Base-by-base conservation (phyloP, 1,140 invertebrate genomes). In the Aphis gossypii region DNA sequence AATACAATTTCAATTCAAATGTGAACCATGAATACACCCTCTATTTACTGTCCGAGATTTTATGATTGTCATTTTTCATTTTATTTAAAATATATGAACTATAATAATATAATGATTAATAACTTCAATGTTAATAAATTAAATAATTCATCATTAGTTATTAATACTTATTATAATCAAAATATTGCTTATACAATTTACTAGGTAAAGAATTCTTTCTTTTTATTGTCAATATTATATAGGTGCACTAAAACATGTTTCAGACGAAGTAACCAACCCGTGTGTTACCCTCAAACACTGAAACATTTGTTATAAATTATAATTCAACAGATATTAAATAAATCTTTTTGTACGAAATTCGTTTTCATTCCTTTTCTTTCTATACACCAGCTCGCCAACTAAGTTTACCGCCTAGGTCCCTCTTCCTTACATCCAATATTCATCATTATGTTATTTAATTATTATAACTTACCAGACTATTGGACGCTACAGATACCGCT, bases 381-480 rank as follows among this genome's bases (percentile, higher is more conserved):
- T 41, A n/a, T n/a, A 46, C 23, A 18, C 14, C 46, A 30, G 9
- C 8, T 35, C 23, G 21, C 44, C 48, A 35, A 5, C 9, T 48
- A 25, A 30, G 83, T 87, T 11, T 25, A 1, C 9, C n/a, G 25
- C 60, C n/a, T n/a, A 21, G 25, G 48, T 18, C n/a, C 21, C n/a
- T 23, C 18, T 48, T 3, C 48, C 88, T 14, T 2, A 20, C 18
- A 0, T 0, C 48, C 89, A 56, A 68, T 90, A 90, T 68, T 38
- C n/a, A 83, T 48, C 38, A 11, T 30, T n/a, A 23, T 25, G 41
- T 90, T 90, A 90, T 90, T 90, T 90, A 90, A 90, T 90, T 90
- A 90, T 90, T 90, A 90, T 90, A 90, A 90, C 89, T 90, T 90
- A 30, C 35, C 56, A 90, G 89, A 68, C 89, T 38, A 44, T 68